phyloP scores from a whole-genome alignment of 2,797 vertebrate species.

The Enteromius argenteus region DNA sequence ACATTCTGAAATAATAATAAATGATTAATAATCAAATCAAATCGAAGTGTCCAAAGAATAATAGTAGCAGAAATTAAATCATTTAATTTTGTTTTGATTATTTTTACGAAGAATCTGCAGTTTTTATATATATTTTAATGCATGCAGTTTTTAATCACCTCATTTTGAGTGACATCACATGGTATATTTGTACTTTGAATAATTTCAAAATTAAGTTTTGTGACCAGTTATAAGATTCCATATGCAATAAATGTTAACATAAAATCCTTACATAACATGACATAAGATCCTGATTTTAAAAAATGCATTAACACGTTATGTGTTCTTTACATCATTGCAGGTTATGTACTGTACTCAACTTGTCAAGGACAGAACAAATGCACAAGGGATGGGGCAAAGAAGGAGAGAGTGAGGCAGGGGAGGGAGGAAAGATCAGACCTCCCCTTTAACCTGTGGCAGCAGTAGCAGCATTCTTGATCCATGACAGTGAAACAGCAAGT shows the following conservation, averaged over 20 bases:
- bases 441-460: conserved; percentile 60
- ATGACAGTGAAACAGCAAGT: conserved; percentile 65
- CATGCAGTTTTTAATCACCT: neutral
- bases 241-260: neutral
- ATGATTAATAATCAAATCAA: neutral
- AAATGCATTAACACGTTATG: neutral
- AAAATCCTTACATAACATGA: neutral
- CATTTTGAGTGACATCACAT: neutral
- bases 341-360: conserved; percentile 35
- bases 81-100: neutral
- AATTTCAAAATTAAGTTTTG: no score
- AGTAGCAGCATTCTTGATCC: conserved; percentile 67
- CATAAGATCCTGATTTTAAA: neutral
- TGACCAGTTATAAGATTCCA: neutral
- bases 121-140: neutral
- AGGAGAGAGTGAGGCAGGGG: conserved; percentile 51
- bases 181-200: neutral
- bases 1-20: neutral
- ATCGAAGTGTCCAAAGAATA: neutral
- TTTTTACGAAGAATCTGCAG: neutral
- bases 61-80: neutral
- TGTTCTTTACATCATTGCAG: conserved; percentile 21
- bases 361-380: conserved; percentile 48
- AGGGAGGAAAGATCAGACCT: conserved; percentile 63
- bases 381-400: conserved; percentile 42